A percentile compares a stretch with the other conserved stretches of the same genome.
Evolutionary conservation across 2,113 vertebrate species (phyloP).

Genomic region (Gulo gulo): DNA sequence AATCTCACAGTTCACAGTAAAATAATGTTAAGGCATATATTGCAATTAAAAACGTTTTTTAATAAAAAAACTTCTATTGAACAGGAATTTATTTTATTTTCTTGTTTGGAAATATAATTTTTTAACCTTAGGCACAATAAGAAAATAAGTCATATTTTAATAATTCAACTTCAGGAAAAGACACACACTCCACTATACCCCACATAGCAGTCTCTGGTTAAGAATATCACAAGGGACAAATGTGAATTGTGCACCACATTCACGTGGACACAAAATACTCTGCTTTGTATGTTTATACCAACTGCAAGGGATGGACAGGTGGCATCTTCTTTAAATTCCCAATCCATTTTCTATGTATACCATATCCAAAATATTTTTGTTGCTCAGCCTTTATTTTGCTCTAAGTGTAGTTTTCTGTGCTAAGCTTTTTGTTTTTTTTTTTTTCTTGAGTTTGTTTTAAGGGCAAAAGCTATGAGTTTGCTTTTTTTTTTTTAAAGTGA

Average conservation of each 20-base stretch:
- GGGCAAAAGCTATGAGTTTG: background rate
- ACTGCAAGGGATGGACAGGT: background rate
- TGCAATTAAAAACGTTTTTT: background rate
- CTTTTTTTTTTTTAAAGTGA: background rate
- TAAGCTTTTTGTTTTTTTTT: background rate
- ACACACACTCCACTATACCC: background rate
- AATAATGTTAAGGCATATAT: background rate
- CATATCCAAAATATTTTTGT: background rate
- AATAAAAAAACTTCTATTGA: background rate
- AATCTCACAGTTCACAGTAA: background rate
- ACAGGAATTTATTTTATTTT: background rate
- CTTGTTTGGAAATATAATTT: background rate
- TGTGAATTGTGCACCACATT: background rate
- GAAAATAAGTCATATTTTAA: background rate
- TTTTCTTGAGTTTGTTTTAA: background rate
- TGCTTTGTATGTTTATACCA: background rate
- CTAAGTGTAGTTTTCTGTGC: background rate
- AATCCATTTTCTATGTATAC: background rate
- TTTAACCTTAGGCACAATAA: background rate
- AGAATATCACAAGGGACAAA: background rate
- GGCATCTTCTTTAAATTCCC: background rate
- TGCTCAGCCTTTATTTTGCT: background rate
- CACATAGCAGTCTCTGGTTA: background rate
- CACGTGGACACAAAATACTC: background rate
- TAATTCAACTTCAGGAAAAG: background rate